A percentile compares a stretch with the other conserved stretches of the same genome.
phyloP scores from a whole-genome alignment of 2,888 invertebrate genomes.

The Monoplex corrugatus region DNA sequence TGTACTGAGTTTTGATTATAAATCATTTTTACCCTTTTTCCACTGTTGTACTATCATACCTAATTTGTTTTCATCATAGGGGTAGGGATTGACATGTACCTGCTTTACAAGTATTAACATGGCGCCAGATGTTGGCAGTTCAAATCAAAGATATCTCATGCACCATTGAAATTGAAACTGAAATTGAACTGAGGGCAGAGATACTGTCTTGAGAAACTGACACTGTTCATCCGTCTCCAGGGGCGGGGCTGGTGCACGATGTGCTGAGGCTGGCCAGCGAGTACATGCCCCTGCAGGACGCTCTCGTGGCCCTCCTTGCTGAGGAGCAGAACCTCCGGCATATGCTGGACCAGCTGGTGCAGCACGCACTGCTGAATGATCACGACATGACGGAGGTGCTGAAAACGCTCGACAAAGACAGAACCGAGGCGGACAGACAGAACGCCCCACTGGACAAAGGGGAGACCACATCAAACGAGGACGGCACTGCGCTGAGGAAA shows the following conservation, averaged over 20 bases:
- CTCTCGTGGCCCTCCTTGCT: background rate
- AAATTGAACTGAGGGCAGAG: no score
- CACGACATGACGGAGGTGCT: background rate
- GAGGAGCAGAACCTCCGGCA: background rate
- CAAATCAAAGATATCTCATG: no score
- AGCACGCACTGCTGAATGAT: background rate
- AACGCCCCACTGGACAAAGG: background rate
- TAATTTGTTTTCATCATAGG: no score
- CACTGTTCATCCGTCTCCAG: no score
- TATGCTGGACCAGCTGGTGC: background rate
- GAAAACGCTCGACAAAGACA: background rate
- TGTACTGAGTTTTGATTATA: no score
- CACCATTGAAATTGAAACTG: no score
- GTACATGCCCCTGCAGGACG: slow-evolving; percentile 9
- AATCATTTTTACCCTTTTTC: no score
- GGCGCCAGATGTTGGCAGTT: no score
- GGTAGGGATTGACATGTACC: no score
- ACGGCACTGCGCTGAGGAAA: background rate
- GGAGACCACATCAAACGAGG: background rate
- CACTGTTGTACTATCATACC: no score
- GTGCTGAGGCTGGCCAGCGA: background rate
- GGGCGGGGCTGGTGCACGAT: slow-evolving; percentile 6
- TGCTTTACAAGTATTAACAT: no score
- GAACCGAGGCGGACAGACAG: background rate
- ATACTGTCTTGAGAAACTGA: no score